These are phyloP conservation scores for Brachionus manjavacas DNA, from an alignment of 1,140 invertebrate species.

Conservation along the genomic window DNA sequence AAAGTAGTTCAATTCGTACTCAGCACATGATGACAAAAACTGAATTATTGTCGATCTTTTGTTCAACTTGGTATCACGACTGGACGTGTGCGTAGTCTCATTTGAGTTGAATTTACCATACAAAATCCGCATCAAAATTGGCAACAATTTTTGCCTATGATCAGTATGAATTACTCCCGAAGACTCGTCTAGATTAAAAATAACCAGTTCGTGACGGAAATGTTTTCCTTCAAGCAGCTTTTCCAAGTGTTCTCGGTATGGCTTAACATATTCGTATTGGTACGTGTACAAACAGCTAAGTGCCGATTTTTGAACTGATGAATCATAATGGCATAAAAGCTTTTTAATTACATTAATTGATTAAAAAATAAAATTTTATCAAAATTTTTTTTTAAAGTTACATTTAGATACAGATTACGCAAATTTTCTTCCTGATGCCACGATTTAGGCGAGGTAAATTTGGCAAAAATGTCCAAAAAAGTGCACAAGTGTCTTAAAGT, in stretches of 20 bases:
- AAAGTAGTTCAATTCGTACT: constrained; percentile 72
- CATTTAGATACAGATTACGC: constrained; percentile 66
- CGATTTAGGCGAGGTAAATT: constrained; percentile 73
- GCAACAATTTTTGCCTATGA: constrained; percentile 71
- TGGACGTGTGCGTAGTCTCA: constrained; percentile 66
- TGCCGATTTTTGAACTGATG: constrained; percentile 73
- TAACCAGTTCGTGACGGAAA: constrained; percentile 73
- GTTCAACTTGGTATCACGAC: constrained; percentile 67
- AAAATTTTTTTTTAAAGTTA: constrained; percentile 45
- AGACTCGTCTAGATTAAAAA: constrained; percentile 71
- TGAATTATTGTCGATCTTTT: constrained; percentile 70
- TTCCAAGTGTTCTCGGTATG: constrained; percentile 70
- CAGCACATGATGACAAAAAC: constrained; percentile 74
- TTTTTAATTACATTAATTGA: constrained; percentile 56
- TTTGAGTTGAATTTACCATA: constrained; percentile 81
- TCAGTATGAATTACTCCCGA: constrained; percentile 65
- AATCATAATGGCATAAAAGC: constrained; percentile 71
- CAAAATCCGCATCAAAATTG: constrained; percentile 75
- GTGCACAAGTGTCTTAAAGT: constrained; percentile 63
- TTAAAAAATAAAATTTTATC: background rate
- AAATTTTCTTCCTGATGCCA: constrained; percentile 71
- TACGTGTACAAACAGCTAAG: constrained; percentile 78
- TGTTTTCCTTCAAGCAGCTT: constrained; percentile 77
- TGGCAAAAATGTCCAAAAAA: constrained; percentile 69
- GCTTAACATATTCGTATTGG: constrained; percentile 69